Evolutionary conservation across 2,888 invertebrate species (phyloP), one percentile per base, ranked within the genome.

Genomic region (Cryptophagus acutangulus): DNA sequence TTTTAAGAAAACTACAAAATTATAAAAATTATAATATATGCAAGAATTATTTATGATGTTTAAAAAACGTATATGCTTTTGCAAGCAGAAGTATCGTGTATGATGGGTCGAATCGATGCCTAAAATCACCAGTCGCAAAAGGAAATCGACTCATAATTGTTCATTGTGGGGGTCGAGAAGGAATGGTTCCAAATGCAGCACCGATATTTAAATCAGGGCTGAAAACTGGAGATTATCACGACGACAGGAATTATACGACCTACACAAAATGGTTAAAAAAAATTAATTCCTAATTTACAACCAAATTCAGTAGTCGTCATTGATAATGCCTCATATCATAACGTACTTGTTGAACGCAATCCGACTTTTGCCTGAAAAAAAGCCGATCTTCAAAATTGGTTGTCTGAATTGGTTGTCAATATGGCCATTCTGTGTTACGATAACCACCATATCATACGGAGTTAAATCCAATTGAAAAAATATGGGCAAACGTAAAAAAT

Each of bases 391-490:
- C 30, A 35, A 3, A 30, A 41, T 20, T 48, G 46, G 46, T 26
- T 48, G n/a, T n/a, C n/a, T n/a, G n/a, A n/a, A n/a, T n/a, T n/a
- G n/a, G n/a, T n/a, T n/a, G n/a, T n/a, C 31, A 47, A 41, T 26
- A 48, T 36, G 49, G 55, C 2, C 51, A 54, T 34, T 36, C 24
- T 8, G 48, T 53, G n/a, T 28, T 55, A 5, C 31, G 51, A 10
- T 38, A 55, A 9, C 54, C 56, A 1, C 57, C 58, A 6, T 54
- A 52, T 28, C 55, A 55, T 26, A 51, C 47, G 9, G 55, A 56
- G 26, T 45, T 50, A n/a, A 56, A 54, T 40, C 55, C 48, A 4
- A 57, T 55, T n/a, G 54, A 57, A 46, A 45, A 44, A 45, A 52
- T 55, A 41, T 62, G 61, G 59, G 52, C 40, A 2, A 31, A 33